Base-by-base conservation (phyloP, 1,140 invertebrate genomes). In the Magallana angulata region DNA sequence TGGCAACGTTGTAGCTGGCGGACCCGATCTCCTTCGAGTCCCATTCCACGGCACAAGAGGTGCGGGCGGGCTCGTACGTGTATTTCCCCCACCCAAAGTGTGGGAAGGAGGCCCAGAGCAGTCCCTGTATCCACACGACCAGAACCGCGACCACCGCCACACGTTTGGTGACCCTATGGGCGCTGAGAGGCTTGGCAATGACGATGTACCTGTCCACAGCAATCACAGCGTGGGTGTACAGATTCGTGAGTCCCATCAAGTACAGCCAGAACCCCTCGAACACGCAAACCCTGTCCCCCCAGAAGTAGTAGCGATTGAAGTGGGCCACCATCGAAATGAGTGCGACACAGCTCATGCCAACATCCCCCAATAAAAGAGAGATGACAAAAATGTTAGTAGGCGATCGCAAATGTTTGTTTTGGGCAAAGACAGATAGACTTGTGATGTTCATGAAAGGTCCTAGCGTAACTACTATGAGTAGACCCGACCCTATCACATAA, bases 361-460 rank as follows among this genome's bases (percentile, higher is more conserved):
- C 85, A 85, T 93, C 92, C 12, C 90, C 89, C 0, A 89, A 3
- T 11, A 89, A 87, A 11, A 93, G 57, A 1, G 90, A 80, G 57
- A 92, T 90, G n/a, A 93, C 90, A 82, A 93, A 92, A 1, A 91
- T 85, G 68, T 93, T 93, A 16, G 92, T 91, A 11, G 92, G 91
- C 1, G 92, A 92, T 14, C 92, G 85, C 4, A 93, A 58, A 11
- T 90, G 86, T 85, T 92, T 92, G 82, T 90, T 87, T 64, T 87
- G 88, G 30, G 87, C n/a, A 83, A 93, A 93, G 11, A 91, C 86
- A 9, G 86, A 82, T 9, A 93, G 71, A 62, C 86, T 80, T 9
- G 57, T 57, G 7, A 82, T 18, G 57, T 57, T 82, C 57, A 82
- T 57, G 18, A 82, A 82, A n/a, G 81, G 48, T 24, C 81, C 81